These are phyloP conservation scores for Eudyptes chrysolophus DNA, from an alignment of 2,113 vertebrate genomes.

Conservation along the genomic window DNA sequence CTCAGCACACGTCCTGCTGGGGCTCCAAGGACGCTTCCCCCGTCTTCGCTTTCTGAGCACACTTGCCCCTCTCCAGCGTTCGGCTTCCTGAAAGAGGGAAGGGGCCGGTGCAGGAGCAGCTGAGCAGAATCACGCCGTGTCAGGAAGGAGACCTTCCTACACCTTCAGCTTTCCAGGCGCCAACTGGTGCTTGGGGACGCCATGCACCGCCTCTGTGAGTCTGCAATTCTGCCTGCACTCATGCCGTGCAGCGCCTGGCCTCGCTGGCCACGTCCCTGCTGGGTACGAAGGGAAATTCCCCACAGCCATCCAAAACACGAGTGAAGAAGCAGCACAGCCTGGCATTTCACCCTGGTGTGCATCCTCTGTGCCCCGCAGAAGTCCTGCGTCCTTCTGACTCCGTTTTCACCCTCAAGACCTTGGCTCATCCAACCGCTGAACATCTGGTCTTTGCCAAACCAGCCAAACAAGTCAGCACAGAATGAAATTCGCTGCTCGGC, in stretches of 20 bases:
- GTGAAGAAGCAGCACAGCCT: not conserved
- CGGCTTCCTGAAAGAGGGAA: not conserved
- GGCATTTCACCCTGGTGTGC: not conserved
- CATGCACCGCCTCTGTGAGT: not conserved
- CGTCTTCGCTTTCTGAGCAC: rapidly evolving
- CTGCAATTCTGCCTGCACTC: not conserved
- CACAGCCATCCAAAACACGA: rapidly evolving
- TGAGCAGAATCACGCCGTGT: not conserved
- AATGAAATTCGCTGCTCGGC: not conserved
- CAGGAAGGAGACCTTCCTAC: not conserved
- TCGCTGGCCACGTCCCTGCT: not conserved
- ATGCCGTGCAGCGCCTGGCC: not conserved
- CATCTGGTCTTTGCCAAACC: not conserved
- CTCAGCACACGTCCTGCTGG: not conserved
- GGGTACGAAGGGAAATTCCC: not conserved
- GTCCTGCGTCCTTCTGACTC: not conserved
- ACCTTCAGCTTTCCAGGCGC: not conserved
- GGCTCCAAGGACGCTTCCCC: not conserved
- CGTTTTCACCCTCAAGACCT: not conserved
- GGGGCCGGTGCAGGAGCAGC: not conserved
- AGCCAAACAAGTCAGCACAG: not conserved
- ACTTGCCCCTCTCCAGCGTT: not conserved
- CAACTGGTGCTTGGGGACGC: not conserved
- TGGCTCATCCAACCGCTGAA: not conserved
- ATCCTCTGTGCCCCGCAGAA: rapidly evolving